A percentile compares a stretch with the other conserved stretches of the same genome.
phyloP scores from a whole-genome alignment of 1,140 invertebrate genomes.

The Lordiphosa stackelbergi region DNA sequence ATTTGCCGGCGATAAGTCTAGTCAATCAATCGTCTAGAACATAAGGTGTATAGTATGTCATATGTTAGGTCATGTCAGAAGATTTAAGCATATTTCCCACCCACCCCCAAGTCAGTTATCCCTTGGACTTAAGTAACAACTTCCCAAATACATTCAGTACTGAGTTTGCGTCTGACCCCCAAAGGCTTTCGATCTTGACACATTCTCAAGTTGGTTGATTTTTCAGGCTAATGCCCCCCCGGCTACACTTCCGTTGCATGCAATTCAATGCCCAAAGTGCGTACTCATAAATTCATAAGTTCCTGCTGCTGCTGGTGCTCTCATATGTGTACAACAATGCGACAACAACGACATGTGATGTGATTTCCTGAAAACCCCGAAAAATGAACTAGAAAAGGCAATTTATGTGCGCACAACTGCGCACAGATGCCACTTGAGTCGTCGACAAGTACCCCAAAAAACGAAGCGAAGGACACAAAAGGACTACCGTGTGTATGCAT shows the following conservation, averaged over 20 bases:
- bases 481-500: slow-evolving; percentile 19
- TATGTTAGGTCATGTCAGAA: no score
- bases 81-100: no score
- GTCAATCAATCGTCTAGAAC: no score
- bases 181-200: slow-evolving; percentile 1
- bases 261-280: slow-evolving; percentile 18
- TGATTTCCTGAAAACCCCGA: neutral
- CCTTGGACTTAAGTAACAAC: no score
- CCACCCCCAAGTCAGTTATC: no score
- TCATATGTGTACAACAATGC: neutral
- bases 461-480: slow-evolving; percentile 10
- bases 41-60: no score
- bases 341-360: slow-evolving; percentile 3
- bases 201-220: slow-evolving; percentile 2
- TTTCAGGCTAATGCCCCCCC: slow-evolving; percentile 12
- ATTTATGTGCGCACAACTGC: slow-evolving; percentile 68
- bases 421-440: slow-evolving; percentile 66
- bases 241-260: slow-evolving; percentile 21
- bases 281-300: slow-evolving; percentile 49
- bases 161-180: neutral
- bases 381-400: slow-evolving; percentile 14
- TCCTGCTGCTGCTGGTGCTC: slow-evolving; percentile 1
- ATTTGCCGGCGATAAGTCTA: no score
- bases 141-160: neutral
- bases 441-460: slow-evolving; percentile 56